Conservation (phyloP, 2,888 invertebrate genomes). For the Drosophila mulleri region DNA sequence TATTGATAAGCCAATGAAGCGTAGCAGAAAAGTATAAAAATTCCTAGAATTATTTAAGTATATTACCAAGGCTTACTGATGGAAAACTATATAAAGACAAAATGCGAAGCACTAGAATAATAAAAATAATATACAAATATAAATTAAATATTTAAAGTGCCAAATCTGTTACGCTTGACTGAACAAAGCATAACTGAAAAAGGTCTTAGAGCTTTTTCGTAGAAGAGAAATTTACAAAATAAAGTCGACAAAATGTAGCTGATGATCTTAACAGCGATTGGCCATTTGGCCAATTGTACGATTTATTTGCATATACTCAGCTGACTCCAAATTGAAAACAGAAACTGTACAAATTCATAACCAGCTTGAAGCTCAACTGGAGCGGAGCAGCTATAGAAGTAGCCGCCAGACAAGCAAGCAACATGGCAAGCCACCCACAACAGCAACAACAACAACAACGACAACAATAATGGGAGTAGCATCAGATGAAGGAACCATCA, state of each 20-base stretch:
- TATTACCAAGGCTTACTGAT: background rate
- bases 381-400: constrained; percentile 13
- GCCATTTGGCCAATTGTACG: constrained; percentile 15
- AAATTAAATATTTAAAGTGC: background rate
- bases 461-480: constrained; percentile 26
- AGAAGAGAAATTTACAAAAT: background rate
- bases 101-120: background rate
- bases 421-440: constrained; percentile 31
- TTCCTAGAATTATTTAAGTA: background rate
- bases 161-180: background rate
- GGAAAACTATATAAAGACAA: background rate
- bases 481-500: constrained; percentile 70
- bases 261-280: constrained; percentile 14
- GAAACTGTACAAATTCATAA: constrained; percentile 74
- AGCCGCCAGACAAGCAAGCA: constrained; percentile 45
- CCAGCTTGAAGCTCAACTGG: constrained; percentile 36
- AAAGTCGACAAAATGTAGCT: constrained; percentile 10
- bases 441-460: constrained; percentile 28
- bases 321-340: constrained; percentile 46
- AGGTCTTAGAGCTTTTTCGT: background rate
- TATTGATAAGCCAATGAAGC: constrained; percentile 20
- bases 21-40: background rate
- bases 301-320: constrained; percentile 29
- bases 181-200: background rate
- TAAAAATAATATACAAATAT: background rate